Percentiles rank a stretch among this genome's conserved stretches.
These are phyloP conservation scores for Oreochromis tanganicae DNA, from an alignment of 2,113 vertebrate genomes.

Conservation along the genomic window DNA sequence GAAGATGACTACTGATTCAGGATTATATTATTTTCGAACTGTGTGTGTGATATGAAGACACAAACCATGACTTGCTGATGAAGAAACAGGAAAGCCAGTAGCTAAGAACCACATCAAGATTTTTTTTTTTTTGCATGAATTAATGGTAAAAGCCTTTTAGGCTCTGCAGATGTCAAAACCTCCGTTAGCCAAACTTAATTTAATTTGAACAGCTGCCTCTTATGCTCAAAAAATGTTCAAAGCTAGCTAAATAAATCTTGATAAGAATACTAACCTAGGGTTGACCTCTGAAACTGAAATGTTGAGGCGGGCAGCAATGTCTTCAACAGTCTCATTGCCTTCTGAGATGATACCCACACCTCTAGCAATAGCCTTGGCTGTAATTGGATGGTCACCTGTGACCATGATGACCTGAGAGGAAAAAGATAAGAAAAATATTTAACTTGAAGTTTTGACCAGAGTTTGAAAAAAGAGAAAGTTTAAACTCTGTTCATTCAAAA, in stretches of 20 bases:
- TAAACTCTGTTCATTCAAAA: not conserved
- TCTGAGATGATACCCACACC: constrained; percentile 93
- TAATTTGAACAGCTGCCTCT: constrained; percentile 52
- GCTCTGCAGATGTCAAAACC: not conserved
- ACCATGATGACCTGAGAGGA: not conserved
- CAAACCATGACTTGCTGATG: not conserved
- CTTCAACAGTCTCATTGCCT: constrained; percentile 48
- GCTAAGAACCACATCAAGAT: not conserved
- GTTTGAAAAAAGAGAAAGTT: not conserved
- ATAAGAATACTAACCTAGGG: constrained; percentile 29
- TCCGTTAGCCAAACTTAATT: fast-evolving
- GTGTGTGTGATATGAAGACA: not conserved
- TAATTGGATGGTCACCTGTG: not conserved
- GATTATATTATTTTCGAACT: not conserved
- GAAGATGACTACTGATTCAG: not conserved
- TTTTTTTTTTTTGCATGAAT: not conserved
- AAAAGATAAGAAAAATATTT: not conserved
- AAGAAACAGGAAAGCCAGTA: not conserved
- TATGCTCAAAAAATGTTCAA: not conserved
- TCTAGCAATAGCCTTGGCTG: constrained; percentile 75
- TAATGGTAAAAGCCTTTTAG: not conserved
- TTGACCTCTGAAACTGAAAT: not conserved
- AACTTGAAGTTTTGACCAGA: not conserved
- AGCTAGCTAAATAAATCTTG: constrained; percentile 71
- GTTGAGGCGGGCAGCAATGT: not conserved